Percentiles rank a stretch among this genome's conserved stretches.
phyloP scores from a whole-genome alignment of 1,140 invertebrate genomes.

The Aphelinus certus region DNA sequence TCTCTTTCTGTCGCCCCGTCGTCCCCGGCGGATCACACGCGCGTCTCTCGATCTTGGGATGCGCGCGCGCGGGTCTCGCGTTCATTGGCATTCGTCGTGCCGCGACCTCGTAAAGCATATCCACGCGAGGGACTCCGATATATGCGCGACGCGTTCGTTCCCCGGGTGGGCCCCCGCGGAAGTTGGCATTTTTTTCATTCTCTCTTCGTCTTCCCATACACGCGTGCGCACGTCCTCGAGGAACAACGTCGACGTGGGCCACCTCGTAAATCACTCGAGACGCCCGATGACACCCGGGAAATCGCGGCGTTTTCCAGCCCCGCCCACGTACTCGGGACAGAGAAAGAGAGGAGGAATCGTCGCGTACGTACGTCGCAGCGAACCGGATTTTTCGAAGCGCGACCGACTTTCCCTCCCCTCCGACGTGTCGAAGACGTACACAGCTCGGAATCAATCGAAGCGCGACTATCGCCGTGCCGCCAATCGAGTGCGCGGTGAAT shows the following conservation, averaged over 20 bases:
- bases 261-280: no score
- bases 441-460: no score
- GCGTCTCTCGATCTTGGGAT: no score
- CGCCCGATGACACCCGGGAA: no score
- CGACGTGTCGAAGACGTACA: no score
- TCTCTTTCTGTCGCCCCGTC: no score
- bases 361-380: not conserved
- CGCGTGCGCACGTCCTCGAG: no score
- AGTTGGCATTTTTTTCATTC: not conserved
- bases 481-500: not conserved
- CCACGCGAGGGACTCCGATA: not conserved
- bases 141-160: not conserved
- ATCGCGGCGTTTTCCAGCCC: no score
- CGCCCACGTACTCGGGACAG: not conserved
- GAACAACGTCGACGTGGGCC: no score
- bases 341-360: not conserved
- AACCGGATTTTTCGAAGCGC: not conserved
- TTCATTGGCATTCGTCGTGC: conserved; percentile 24
- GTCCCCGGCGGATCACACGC: no score
- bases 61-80: not conserved
- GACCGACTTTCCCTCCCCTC: no score
- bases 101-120: conserved; percentile 26
- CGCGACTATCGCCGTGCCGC: no score
- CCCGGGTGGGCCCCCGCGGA: not conserved
- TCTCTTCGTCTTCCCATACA: not conserved